Evolutionary conservation across 2,888 invertebrate genomes (phyloP).

Genomic region (Rhingia campestris): DNA sequence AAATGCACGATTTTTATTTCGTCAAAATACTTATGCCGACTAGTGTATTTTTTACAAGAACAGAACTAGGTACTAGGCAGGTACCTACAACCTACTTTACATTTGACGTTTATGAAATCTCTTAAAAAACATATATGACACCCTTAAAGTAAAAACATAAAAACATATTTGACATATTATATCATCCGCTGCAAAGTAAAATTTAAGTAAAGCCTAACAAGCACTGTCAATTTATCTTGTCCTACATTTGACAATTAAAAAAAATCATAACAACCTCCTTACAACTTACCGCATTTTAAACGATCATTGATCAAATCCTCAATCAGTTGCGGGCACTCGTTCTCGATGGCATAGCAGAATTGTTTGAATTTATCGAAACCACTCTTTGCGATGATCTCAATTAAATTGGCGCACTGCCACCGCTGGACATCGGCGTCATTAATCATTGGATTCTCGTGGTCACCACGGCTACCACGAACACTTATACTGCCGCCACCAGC

Average conservation of each 20-base stretch:
- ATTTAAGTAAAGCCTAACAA: too few species aligned
- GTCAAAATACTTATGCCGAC: too few species aligned
- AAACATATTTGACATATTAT: too few species aligned
- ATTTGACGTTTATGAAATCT: too few species aligned
- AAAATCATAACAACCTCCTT: neutral
- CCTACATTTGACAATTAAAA: slow-evolving; percentile 7
- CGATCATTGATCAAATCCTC: slow-evolving; percentile 86
- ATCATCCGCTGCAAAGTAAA: too few species aligned
- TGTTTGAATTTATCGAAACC: slow-evolving; percentile 85
- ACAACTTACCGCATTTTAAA: slow-evolving; percentile 82
- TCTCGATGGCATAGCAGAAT: slow-evolving; percentile 85
- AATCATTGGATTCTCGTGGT: slow-evolving; percentile 73
- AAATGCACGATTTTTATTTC: too few species aligned
- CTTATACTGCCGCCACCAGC: slow-evolving; percentile 71
- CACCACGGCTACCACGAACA: slow-evolving; percentile 32
- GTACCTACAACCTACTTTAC: too few species aligned
- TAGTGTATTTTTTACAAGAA: too few species aligned
- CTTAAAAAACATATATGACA: too few species aligned
- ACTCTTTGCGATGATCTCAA: slow-evolving; percentile 86
- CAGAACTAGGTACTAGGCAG: too few species aligned
- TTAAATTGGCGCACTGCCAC: slow-evolving; percentile 85
- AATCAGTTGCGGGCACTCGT: slow-evolving; percentile 86
- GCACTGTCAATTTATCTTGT: neutral
- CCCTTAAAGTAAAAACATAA: too few species aligned
- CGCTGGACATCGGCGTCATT: slow-evolving; percentile 80